Base-by-base conservation (phyloP, 2,797 vertebrate species). In the Takifugu rubripes region DNA sequence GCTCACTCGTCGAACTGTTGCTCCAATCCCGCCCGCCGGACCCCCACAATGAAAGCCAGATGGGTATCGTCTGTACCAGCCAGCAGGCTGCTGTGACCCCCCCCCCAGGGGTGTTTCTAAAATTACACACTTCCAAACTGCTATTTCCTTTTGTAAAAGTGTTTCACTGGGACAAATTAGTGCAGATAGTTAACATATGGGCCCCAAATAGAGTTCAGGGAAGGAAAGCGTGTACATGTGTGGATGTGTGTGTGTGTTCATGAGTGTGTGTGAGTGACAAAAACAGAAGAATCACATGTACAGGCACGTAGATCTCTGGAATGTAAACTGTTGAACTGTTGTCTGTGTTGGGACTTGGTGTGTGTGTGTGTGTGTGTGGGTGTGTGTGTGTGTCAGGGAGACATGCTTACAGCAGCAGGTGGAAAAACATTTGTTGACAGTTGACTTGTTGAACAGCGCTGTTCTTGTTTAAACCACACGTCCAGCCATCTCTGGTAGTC, bases 121-220 rank as follows among this genome's bases (percentile, higher is more conserved):
- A 92, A 92, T 91, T 91, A 91, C 84, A 89, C 83, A 74, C 83
- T 79, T 88, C 87, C 86, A 91, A 92, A 91, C 84, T 90, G 88
- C 90, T 86, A 87, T 92, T 92, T 92, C 90, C 91, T 90, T 72
- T 84, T 72, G 77, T 83, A 87, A 88, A 84, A 91, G 86, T 84
- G 78, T 87, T 91, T 90, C 87, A 91, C 85, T 89, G 87, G 80
- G 86, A 90, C 84, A 89, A 87, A 91, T 92, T 90, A 89, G 84
- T 77, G 75, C 70, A 87, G 88, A 91, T 91, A 78, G 89, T 85
- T 91, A 89, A 89, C 90, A 92, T 88, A 79, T 91, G 91, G 85
- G 84, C 70, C 78, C 68, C 76, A 75, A 75, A 80, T 79, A 77
- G 69, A 42, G 54, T 61, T 56, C 56, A 56, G 52, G 51, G 52